Evolutionary conservation across 1,140 invertebrate genomes (phyloP), one percentile per base, ranked within the genome.

Genomic region (Aradophagus sp.): DNA sequence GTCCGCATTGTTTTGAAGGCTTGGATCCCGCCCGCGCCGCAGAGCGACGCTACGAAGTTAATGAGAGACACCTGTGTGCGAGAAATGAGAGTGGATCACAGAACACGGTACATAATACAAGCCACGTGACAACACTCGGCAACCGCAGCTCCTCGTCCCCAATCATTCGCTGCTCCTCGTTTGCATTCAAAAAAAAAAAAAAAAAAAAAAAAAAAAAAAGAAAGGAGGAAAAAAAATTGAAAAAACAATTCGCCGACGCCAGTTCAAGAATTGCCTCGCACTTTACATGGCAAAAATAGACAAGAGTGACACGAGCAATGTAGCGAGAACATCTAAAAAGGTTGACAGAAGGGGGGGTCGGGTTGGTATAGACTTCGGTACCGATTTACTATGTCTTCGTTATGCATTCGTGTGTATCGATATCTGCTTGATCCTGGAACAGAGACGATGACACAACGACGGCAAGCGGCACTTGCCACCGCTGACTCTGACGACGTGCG

Each of bases 1-100:
- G 95, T 97, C 91, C 95, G 88, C 95, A 97, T 97, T 85, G 95
- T 97, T 93, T 97, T 97, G 92, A 97, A 97, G 86, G 95, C 95
- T 91, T 97, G 95, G 91, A 97, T 96, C 87, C 95, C 94, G 85
- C 95, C 94, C 85, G 93, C 94, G 86, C 95, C 95, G 88, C 91
- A 91, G 86, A 96, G 90, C 86, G 94, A 94, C 86, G 96, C 96
- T 88, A 96, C 91, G 90, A 97, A 95, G 91, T 97, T 97, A 89
- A 97, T 95, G 88, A 97, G 91, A 86, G 96, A 97, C 85, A 97
- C 94, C 94, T 96, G 91, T 81, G 86, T 86, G 80, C 84, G 86
- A 87, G 84, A 88, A 86, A 87, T 82, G 81, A 86, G 73, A 86
- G 77, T 80, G 78, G 79, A 81, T 84, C 77, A 83, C 76, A 80